Evolutionary conservation across 2,113 vertebrate species (phyloP), one percentile per base, ranked within the genome.

Genomic region (Oreochromis niloticus): DNA sequence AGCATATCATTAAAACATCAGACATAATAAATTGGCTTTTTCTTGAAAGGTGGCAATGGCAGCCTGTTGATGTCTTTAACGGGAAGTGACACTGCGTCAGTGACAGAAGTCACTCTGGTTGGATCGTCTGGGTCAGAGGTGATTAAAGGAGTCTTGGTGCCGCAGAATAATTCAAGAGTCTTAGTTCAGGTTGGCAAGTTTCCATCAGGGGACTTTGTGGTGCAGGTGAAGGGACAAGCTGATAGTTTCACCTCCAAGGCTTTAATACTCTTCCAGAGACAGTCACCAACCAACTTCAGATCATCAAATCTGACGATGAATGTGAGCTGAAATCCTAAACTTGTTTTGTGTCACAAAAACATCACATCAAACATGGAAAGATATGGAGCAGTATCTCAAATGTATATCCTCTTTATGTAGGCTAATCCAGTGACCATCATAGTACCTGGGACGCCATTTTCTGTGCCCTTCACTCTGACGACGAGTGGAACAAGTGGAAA

Each of bases 11-110:
- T 32, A 46, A 13, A 10, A 17, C 41, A 6, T 16, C 19, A 30
- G 12, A 50, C 1, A 0, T 30, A 7, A 19, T 34, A 1, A 4
- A 30, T 17, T 52, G 24, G 3, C 11, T 17, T 22, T 81, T 71
- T 71, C 19, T 63, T 73, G 27, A 2, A 54, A 96, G 95, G 94
- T 24, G 56, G 66, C 22, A 90, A 75, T 1, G 82, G 84, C 2
- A 95, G 83, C 32, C 79, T 96, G 86, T 27, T 95, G 90, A 87
- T 96, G 84, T 80, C 93, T 5, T 34, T 95, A 4, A 91, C 88
- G 2, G 94, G 94, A 1, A 92, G 90, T 12, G 82, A 86, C 57
- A 46, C 87, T 2, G 85, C 91, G n/a, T n/a, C 32, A 80, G 68
- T 96, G 61, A 93, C 90, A 6, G 92, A 89, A 5, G 94, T 95